Evolutionary conservation across 2,113 vertebrate genomes (phyloP), one percentile per base, ranked within the genome.

Genomic region (Prochilodus magdalenae): DNA sequence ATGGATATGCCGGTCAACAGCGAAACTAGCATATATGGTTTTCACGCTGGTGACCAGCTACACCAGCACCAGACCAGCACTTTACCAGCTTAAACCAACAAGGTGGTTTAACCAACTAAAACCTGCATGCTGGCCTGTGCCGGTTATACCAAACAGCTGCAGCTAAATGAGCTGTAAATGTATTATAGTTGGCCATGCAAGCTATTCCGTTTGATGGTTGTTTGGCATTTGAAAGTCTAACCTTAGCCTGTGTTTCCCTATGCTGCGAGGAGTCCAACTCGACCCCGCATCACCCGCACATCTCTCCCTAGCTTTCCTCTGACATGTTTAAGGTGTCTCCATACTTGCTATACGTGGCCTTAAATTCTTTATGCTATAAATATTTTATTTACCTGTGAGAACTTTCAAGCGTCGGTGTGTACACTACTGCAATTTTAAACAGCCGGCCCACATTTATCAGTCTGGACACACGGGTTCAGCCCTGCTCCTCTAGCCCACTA

Each of bases 371-470:
- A 49, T 24, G 26, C 75, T 33, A 15, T 51, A 16, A 51, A 51
- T 80, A 73, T 49, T 73, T 62, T 16, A 73, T 49, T 4, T 1
- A 11, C 8, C 29, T 47, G 55, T 10, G 55, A 49, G 24, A 40
- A 63, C 57, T 15, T 72, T 30, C 40, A 24, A 26, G 44, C 24
- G 4, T 16, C 44, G 51, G 14, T 20, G n/a, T 27, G n/a, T 72
- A 72, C 69, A 51, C 26, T 44, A 18, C 40, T 51, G 22, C 69
- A 72, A 49, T 72, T 72, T 72, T 51, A 49, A 72, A 72, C 26
- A 51, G 69, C n/a, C 14, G 24, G 44, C 69, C 26, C 36, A 72
- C 69, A 72, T 72, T 72, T 72, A 72, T 72, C 22, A 60, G 57
- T 60, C 57, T 2, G 11, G 24, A 60, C n/a, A 22, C 20, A 22